Evolutionary conservation across 2,888 invertebrate species (phyloP).

Genomic region (Nephrotoma flavescens): DNA sequence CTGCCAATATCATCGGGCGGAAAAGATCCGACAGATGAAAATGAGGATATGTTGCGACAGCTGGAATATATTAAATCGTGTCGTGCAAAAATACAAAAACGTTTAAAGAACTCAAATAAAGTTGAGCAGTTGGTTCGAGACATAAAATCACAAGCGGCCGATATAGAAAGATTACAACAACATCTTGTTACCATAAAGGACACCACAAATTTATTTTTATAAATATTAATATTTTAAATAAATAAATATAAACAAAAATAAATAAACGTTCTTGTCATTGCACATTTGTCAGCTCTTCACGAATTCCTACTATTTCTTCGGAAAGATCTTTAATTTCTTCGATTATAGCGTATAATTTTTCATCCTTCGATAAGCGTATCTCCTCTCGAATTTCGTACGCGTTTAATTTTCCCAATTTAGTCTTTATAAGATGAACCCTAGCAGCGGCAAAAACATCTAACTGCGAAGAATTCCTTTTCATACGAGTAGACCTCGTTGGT

Average conservation of each 20-base stretch:
- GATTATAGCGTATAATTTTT: neutral
- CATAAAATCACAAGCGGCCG: neutral
- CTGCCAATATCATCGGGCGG: neutral
- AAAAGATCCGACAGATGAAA: neutral
- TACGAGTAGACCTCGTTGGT: neutral
- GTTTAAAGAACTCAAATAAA: neutral
- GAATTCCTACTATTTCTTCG: neutral
- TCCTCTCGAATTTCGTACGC: neutral
- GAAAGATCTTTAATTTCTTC: neutral
- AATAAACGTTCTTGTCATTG: too few relatives aligned
- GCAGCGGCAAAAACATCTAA: neutral
- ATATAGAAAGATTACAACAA: neutral
- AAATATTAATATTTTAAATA: neutral
- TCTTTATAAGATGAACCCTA: neutral
- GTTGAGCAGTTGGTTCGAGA: neutral
- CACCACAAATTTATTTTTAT: neutral
- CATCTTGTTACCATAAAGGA: neutral
- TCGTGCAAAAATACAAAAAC: neutral
- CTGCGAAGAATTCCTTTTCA: neutral
- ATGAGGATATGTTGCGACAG: neutral
- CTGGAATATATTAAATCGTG: neutral
- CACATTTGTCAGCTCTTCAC: neutral
- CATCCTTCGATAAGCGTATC: neutral
- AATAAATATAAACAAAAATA: too few relatives aligned
- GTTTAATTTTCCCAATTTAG: neutral